Percentiles rank a stretch among this genome's conserved stretches.
These are phyloP conservation scores for Pongo pygmaeus DNA, from an alignment of 2,113 vertebrate genomes.

Conservation along the genomic window DNA sequence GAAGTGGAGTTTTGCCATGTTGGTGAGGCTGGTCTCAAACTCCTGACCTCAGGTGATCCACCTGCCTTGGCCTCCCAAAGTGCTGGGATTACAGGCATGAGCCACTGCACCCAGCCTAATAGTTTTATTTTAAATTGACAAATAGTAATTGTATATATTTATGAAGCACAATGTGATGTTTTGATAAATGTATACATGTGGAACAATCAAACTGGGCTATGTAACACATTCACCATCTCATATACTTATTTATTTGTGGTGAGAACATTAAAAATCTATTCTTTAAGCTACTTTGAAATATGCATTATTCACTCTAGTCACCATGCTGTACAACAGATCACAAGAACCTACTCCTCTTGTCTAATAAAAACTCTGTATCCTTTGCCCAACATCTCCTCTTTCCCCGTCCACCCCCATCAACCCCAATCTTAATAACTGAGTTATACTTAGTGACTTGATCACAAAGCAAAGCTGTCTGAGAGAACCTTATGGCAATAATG, in stretches of 20 bases:
- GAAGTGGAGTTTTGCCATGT: not conserved
- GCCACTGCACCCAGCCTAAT: not conserved
- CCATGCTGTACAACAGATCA: not conserved
- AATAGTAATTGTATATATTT: not conserved
- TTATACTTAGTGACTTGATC: not conserved
- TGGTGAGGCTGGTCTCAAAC: not conserved
- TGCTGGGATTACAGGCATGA: not conserved
- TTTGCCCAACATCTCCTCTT: not conserved
- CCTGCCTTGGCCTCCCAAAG: not conserved
- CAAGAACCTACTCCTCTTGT: not conserved
- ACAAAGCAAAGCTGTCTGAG: conserved; percentile 10
- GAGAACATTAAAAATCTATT: not conserved
- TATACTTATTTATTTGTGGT: not conserved
- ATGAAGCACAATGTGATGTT: not conserved
- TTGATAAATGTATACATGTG: not conserved
- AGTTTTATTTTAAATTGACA: not conserved
- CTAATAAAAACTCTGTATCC: not conserved
- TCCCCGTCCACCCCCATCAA: not conserved
- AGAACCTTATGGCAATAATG: not conserved
- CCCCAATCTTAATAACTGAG: conserved; percentile 18
- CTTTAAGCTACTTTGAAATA: not conserved
- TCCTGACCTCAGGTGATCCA: not conserved
- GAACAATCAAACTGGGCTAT: not conserved
- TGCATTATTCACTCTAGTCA: not conserved
- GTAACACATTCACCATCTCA: not conserved